phyloP scores from a whole-genome alignment of 2,888 invertebrate genomes.

The Amaurobius ferox region DNA sequence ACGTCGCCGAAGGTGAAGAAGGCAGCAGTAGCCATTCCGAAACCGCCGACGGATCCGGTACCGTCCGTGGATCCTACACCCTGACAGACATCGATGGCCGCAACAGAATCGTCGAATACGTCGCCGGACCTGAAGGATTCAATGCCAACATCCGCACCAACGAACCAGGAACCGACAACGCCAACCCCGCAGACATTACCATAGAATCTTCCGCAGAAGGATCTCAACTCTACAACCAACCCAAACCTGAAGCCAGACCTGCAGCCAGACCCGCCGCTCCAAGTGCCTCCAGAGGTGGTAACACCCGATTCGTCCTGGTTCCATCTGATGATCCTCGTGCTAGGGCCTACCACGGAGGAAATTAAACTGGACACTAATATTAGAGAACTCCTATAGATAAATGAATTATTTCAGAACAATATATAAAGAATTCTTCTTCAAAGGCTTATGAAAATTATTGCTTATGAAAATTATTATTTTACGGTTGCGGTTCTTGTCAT shows the following conservation, averaged over 20 bases:
- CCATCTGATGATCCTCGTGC: not conserved
- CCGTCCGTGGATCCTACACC: slow-evolving; percentile 61
- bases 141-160: slow-evolving; percentile 43
- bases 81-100: slow-evolving; percentile 39
- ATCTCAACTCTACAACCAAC: not conserved
- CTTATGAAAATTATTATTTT: too few relatives aligned
- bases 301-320: not conserved
- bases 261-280: not conserved
- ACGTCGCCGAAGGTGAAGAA: slow-evolving; percentile 58
- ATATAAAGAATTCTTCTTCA: too few relatives aligned
- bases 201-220: slow-evolving; percentile 38
- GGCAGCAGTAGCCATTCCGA: slow-evolving; percentile 51
- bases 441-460: too few relatives aligned
- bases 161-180: slow-evolving; percentile 52
- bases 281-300: not conserved
- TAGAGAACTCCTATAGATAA: too few relatives aligned
- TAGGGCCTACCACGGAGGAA: not conserved
- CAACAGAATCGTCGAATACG: slow-evolving; percentile 74
- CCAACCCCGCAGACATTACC: slow-evolving; percentile 36
- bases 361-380: not conserved
- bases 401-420: too few relatives aligned
- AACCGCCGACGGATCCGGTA: slow-evolving; percentile 39
- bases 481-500: too few relatives aligned
- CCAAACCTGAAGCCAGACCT: not conserved
- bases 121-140: slow-evolving; percentile 42